Evolutionary conservation across 2,888 invertebrate genomes (phyloP).

Genomic region (Oligia strigilis): DNA sequence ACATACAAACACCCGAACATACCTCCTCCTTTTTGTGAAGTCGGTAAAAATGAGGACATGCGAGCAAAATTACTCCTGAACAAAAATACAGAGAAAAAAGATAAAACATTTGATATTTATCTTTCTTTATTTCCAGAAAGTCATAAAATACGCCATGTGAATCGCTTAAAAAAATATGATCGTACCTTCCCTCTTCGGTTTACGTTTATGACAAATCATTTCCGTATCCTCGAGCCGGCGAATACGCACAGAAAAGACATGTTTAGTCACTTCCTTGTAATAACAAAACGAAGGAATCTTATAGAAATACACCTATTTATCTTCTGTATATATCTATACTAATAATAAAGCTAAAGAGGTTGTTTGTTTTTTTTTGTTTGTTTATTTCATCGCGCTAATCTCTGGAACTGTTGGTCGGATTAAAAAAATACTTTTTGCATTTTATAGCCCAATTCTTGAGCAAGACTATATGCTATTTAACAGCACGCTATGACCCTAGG

Average conservation of each 20-base stretch:
- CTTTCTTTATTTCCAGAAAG: constrained; percentile 52
- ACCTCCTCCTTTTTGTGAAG: no score
- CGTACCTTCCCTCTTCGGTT: constrained; percentile 17
- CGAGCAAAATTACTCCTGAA: neutral
- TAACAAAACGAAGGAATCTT: constrained; percentile 3
- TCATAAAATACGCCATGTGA: constrained; percentile 44
- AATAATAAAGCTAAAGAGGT: no score
- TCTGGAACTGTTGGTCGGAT: no score
- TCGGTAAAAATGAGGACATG: neutral
- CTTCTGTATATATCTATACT: neutral
- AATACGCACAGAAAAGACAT: constrained; percentile 9
- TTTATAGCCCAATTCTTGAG: no score
- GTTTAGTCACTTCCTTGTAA: constrained; percentile 26
- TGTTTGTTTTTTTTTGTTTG: no score
- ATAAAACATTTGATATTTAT: constrained; percentile 44
- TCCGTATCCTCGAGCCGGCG: constrained; percentile 37
- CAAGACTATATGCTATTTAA: no score
- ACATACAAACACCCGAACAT: no score
- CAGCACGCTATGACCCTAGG: no score
- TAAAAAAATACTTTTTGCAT: no score
- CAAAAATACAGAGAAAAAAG: constrained; percentile 1
- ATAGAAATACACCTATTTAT: neutral
- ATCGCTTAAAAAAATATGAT: constrained; percentile 47
- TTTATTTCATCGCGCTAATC: no score
- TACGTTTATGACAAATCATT: constrained; percentile 59